Percentiles rank a stretch among this genome's conserved stretches.
Conservation (phyloP, 2,888 invertebrate genomes). For the Plemyria rubiginata region DNA sequence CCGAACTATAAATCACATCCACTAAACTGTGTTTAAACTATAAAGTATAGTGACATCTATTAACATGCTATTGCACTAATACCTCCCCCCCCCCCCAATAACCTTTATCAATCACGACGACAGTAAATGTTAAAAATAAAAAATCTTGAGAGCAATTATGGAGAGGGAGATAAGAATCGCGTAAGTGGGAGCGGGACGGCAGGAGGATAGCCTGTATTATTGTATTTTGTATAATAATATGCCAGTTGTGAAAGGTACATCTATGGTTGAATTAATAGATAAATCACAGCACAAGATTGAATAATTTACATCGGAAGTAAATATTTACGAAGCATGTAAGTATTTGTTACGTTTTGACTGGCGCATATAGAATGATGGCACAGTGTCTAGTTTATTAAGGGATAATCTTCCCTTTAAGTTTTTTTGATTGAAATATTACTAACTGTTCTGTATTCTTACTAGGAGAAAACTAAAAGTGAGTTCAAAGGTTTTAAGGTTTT, state of each 20-base stretch:
- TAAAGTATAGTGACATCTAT: conserved; percentile 6
- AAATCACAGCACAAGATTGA: background rate
- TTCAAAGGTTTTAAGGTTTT: too few relatives aligned
- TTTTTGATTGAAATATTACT: too few relatives aligned
- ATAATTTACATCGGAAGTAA: background rate
- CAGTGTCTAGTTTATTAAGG: too few relatives aligned
- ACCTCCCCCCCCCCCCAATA: background rate
- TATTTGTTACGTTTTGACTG: too few relatives aligned
- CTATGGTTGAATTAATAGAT: conserved; percentile 32
- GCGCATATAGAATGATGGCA: too few relatives aligned
- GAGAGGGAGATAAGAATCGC: conserved; percentile 1
- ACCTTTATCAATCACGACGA: conserved; percentile 13
- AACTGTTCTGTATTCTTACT: too few relatives aligned
- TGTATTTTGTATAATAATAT: conserved; percentile 77
- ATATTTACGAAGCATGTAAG: too few relatives aligned
- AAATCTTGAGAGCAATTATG: background rate
- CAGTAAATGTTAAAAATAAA: conserved; percentile 19
- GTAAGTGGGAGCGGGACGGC: conserved; percentile 44
- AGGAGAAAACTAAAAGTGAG: too few relatives aligned
- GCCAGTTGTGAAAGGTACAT: conserved; percentile 59
- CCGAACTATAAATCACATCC: background rate
- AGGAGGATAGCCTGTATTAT: conserved; percentile 72
- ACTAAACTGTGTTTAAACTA: background rate
- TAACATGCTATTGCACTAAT: conserved; percentile 6
- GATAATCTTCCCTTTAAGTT: too few relatives aligned